Evolutionary conservation across 1,140 invertebrate species (phyloP).

Genomic region (Drosophila nannoptera): DNA sequence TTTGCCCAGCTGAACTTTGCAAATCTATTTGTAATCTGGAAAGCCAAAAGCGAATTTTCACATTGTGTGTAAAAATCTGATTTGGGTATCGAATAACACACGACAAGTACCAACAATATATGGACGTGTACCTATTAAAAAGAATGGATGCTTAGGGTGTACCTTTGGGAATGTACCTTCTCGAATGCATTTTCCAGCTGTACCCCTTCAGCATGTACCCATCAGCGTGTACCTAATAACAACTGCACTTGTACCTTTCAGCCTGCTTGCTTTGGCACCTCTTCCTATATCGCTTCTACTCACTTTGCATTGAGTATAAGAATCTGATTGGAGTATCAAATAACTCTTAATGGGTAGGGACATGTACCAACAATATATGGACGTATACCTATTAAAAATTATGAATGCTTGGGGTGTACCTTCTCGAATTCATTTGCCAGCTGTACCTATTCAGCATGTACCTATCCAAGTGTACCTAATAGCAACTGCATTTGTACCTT

Average conservation of each 20-base stretch:
- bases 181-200: not conserved
- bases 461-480: no score
- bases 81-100: not conserved
- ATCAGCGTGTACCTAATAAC: no score
- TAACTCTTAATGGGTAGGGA: no score
- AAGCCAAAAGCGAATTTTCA: not conserved
- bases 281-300: no score
- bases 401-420: not conserved
- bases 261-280: no score
- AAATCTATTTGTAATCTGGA: not conserved
- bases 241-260: no score
- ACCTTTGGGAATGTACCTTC: not conserved
- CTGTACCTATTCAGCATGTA: not conserved
- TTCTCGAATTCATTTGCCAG: not conserved
- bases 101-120: no score
- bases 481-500: no score
- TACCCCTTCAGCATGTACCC: not conserved
- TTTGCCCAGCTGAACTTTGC: constrained; percentile 51
- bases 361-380: no score
- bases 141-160: not conserved
- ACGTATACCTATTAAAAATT: no score
- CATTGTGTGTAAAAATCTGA: not conserved
- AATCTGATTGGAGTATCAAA: not conserved
- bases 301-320: no score
- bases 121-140: no score